phyloP scores from a whole-genome alignment of 2,888 invertebrate genomes.

The Scelioninae gen. 1 region DNA sequence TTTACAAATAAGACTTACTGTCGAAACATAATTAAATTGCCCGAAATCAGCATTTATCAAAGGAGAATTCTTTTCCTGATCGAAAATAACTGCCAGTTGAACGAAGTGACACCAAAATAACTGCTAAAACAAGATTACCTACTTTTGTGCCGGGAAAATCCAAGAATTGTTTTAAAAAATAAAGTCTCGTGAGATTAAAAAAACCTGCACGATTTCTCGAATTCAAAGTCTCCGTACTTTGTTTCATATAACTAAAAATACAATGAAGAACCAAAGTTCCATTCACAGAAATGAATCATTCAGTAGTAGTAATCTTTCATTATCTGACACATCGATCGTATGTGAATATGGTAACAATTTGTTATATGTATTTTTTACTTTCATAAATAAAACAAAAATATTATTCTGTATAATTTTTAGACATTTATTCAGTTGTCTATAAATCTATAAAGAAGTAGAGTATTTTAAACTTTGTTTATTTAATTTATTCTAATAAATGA shows the following conservation, averaged over 20 bases:
- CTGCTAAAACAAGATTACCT: not conserved
- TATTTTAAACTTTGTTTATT: too few species aligned
- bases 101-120: constrained; percentile 14
- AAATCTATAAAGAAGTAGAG: too few species aligned
- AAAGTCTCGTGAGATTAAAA: not conserved
- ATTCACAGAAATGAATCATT: not conserved
- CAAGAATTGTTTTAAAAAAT: not conserved
- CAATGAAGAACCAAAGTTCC: not conserved
- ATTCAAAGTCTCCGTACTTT: not conserved
- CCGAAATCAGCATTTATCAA: constrained; percentile 21
- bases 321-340: too few species aligned
- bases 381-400: too few species aligned
- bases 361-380: too few species aligned
- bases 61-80: constrained; percentile 7
- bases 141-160: not conserved
- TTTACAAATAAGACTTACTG: not conserved
- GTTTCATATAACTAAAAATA: not conserved
- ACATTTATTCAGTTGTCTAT: too few species aligned
- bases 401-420: too few species aligned
- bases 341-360: too few species aligned
- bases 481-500: too few species aligned
- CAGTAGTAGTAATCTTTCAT: not conserved
- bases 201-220: not conserved
- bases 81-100: constrained; percentile 4
- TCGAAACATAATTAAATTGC: constrained; percentile 7